These are phyloP conservation scores for Macquaria australasica DNA, from an alignment of 2,113 vertebrate genomes.

Conservation along the genomic window DNA sequence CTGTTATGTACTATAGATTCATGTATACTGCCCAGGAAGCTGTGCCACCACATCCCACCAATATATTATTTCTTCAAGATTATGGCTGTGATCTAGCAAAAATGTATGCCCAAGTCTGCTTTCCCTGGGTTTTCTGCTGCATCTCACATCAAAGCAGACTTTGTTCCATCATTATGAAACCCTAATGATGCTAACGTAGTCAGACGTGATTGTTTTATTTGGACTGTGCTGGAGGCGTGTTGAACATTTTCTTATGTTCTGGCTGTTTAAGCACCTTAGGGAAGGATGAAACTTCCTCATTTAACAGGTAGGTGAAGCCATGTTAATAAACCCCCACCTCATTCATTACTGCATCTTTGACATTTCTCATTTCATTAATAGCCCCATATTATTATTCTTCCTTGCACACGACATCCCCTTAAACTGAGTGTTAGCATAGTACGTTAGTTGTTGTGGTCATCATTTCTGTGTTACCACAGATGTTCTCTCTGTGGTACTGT, in stretches of 20 bases:
- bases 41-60: background rate
- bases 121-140: conserved; percentile 5
- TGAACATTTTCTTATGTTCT: conserved; percentile 15
- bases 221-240: background rate
- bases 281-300: background rate
- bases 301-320: background rate
- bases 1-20: background rate
- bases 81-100: background rate
- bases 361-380: background rate
- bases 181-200: conserved; percentile 9
- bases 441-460: background rate
- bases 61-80: background rate
- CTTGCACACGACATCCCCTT: background rate
- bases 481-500: background rate
- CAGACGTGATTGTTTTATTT: conserved; percentile 22
- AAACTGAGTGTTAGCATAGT: background rate
- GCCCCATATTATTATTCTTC: background rate
- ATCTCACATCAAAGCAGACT: conserved; percentile 39
- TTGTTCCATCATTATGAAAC: conserved; percentile 36
- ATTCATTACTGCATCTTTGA: background rate
- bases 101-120: background rate
- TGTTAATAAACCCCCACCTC: background rate
- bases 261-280: background rate
- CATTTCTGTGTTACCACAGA: background rate
- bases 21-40: background rate